Base-by-base conservation (phyloP, 2,888 invertebrate genomes). In the Hedychridium roseum region DNA sequence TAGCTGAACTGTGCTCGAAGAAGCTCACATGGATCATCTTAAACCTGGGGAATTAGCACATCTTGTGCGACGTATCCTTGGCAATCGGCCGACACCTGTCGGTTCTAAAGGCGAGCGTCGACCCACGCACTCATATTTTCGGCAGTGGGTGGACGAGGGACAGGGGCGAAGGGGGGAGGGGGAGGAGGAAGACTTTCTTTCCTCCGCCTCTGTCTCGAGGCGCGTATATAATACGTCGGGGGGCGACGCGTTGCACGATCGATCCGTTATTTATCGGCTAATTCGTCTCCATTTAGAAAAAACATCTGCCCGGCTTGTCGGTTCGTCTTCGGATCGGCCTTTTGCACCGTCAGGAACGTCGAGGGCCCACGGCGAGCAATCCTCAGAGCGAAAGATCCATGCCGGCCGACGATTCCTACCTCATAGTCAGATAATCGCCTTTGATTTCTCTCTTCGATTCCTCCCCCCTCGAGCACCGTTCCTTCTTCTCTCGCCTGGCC, bases 361-460 rank as follows among this genome's bases (percentile, higher is more conserved):
- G 48, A n/a, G 54, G 60, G 69, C 70, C 68, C 59, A 60, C 58
- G 51, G 67, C 62, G 58, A 65, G 60, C 57, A 64, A 66, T 69
- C 62, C 66, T 63, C 62, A 67, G 60, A 66, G 63, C 57, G 64
- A 54, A 50, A 53, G 32, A 34, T 43, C 62, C 43, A 62, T 54
- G 64, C 59, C 69, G 45, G 49, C 66, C 70, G 63, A 68, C 74
- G 72, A 75, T 74, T 74, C 70, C 75, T 72, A 66, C 75, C 76
- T 73, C 74, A 74, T 75, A 76, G 76, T 68, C 74, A 75, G 76
- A 76, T 76, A 76, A 76, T 76, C 76, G 75, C 70, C 74, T 76
- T 76, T 76, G 76, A 76, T 76, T 76, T 76, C 76, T 76, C 76
- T 75, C 76, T 76, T 76, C 76, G 76, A 76, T 76, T 75, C 72